Evolutionary conservation across 1,140 invertebrate genomes (phyloP).

Genomic region (Drosophila setifemur): DNA sequence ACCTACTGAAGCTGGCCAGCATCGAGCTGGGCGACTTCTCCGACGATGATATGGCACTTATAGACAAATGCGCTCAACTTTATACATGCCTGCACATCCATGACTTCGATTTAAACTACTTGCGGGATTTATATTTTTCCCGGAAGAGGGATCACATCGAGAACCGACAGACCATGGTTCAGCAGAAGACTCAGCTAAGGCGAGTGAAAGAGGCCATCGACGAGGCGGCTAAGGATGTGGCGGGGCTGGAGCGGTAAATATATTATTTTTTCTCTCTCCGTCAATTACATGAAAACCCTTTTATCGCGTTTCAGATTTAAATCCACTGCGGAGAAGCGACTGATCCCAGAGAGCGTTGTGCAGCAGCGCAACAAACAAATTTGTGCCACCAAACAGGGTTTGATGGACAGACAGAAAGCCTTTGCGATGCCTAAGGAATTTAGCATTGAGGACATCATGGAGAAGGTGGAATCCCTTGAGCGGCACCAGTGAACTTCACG

Average conservation of each 20-base stretch:
- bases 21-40: conserved; percentile 65
- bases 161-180: conserved; percentile 16
- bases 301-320: conserved; percentile 38
- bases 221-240: conserved; percentile 29
- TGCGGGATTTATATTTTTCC: conserved; percentile 54
- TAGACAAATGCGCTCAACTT: conserved; percentile 53
- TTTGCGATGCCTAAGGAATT: conserved; percentile 52
- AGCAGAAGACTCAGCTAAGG: conserved; percentile 38
- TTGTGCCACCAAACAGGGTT: conserved; percentile 5
- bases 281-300: background rate
- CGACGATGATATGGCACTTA: conserved; percentile 45
- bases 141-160: conserved; percentile 63
- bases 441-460: conserved; percentile 61
- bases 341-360: conserved; percentile 35
- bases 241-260: conserved; percentile 51
- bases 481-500: background rate
- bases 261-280: background rate
- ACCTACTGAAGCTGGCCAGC: conserved; percentile 47
- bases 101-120: conserved; percentile 37
- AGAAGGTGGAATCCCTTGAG: conserved; percentile 53
- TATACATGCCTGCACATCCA: conserved; percentile 44
- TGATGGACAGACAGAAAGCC: conserved; percentile 39
- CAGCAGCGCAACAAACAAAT: conserved; percentile 22
- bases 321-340: conserved; percentile 24
- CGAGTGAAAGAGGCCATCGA: conserved; percentile 13